Conservation (phyloP, 1,140 invertebrate species). For the Tenebrio molitor region DNA sequence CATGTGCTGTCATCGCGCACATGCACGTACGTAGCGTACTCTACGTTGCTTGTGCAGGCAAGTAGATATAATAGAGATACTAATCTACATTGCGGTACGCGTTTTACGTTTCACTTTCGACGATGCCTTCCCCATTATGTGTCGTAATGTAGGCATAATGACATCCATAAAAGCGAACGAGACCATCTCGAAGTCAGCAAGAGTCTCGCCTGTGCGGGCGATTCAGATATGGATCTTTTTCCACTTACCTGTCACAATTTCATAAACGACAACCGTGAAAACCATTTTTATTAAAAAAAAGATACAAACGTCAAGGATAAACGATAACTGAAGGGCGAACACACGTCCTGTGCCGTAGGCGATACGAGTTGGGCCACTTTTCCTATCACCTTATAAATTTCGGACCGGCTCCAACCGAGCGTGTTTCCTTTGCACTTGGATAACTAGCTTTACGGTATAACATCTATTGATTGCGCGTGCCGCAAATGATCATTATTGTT, state of each 20-base stretch:
- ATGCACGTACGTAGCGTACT: no score
- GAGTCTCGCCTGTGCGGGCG: conserved; percentile 12
- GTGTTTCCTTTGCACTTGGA: conserved; percentile 10
- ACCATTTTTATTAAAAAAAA: background rate
- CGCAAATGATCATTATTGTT: conserved; percentile 1
- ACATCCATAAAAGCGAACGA: conserved; percentile 41
- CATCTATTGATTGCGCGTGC: conserved; percentile 35
- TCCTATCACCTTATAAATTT: conserved; percentile 13
- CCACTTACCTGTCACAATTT: conserved; percentile 22
- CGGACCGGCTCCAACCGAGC: conserved; percentile 14
- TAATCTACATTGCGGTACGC: conserved; percentile 29
- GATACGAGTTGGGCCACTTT: no score
- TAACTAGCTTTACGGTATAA: background rate
- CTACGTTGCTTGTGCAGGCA: conserved; percentile 1
- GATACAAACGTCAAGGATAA: no score
- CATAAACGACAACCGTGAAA: conserved; percentile 8
- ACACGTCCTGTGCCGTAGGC: no score
- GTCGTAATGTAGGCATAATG: conserved; percentile 42
- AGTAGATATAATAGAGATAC: conserved; percentile 26
- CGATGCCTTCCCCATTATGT: conserved; percentile 35
- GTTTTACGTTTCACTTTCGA: conserved; percentile 40
- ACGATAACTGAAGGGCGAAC: no score
- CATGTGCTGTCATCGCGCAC: no score
- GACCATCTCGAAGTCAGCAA: conserved; percentile 22
- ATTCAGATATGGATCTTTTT: conserved; percentile 21